These are phyloP conservation scores for Leptobrachium leishanense DNA, from an alignment of 2,113 vertebrate species.

Conservation along the genomic window DNA sequence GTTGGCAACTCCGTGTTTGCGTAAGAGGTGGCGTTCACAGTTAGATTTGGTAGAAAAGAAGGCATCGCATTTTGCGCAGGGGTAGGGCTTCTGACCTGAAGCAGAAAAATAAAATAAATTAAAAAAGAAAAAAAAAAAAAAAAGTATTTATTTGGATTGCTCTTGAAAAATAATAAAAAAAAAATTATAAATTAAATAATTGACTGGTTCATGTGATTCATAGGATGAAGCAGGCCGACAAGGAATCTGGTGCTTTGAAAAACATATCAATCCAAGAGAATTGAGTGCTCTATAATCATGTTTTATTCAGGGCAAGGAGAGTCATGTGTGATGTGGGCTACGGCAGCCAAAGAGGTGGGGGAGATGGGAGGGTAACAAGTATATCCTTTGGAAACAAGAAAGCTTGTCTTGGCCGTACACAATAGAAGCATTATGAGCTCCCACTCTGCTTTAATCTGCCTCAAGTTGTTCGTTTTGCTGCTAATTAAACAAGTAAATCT, in stretches of 20 bases:
- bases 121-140: conserved; percentile 43
- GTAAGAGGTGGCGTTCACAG: conserved; percentile 87
- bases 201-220: background rate
- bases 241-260: background rate
- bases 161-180: conserved; percentile 23
- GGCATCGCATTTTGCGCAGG: conserved; percentile 77
- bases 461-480: conserved; percentile 31
- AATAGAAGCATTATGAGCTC: conserved; percentile 28
- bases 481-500: conserved; percentile 43
- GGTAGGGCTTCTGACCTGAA: conserved; percentile 82
- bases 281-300: background rate
- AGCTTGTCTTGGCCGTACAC: conserved; percentile 40
- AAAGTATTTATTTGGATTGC: conserved; percentile 55
- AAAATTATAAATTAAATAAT: conserved; percentile 51
- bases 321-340: conserved; percentile 34
- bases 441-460: conserved; percentile 51
- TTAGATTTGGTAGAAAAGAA: conserved; percentile 88
- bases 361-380: conserved; percentile 24
- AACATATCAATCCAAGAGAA: background rate
- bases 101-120: conserved; percentile 51
- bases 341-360: conserved; percentile 20
- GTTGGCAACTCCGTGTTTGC: conserved; percentile 77
- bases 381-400: conserved; percentile 41
- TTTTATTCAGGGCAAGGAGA: background rate
- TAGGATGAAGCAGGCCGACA: background rate